Evolutionary conservation across 1,140 invertebrate species (phyloP).

Genomic region (Drosophila sp.): DNA sequence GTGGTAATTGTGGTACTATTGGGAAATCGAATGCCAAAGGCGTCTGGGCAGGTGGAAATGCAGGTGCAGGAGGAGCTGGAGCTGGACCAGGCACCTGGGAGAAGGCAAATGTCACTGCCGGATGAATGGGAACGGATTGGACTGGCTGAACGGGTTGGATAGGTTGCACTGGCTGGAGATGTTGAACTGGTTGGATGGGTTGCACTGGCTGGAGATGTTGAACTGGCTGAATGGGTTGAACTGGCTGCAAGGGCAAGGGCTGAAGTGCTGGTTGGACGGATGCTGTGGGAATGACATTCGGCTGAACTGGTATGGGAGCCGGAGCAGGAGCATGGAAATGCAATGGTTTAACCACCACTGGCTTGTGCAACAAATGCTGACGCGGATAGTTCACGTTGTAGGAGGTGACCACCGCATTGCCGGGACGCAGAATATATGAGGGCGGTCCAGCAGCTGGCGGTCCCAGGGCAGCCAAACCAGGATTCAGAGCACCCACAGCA

Average conservation of each 20-base stretch:
- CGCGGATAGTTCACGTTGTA: constrained; percentile 79
- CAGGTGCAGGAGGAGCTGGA: constrained; percentile 19
- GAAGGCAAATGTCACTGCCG: constrained; percentile 30
- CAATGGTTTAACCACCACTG: constrained; percentile 51
- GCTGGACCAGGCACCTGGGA: constrained; percentile 14
- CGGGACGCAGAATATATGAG: constrained; percentile 68
- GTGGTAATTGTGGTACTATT: constrained; percentile 18
- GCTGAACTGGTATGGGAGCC: constrained; percentile 43
- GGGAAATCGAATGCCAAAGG: constrained; percentile 40
- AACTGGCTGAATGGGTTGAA: constrained; percentile 10
- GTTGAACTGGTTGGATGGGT: constrained; percentile 10
- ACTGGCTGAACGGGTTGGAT: constrained; percentile 28
- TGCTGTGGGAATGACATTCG: constrained; percentile 43
- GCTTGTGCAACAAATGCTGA: constrained; percentile 60
- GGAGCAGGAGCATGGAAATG: constrained; percentile 55
- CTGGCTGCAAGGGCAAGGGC: constrained; percentile 10
- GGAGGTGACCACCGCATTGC: constrained; percentile 71
- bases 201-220: constrained; percentile 28
- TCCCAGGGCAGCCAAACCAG: background rate
- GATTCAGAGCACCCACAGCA: constrained; percentile 38
- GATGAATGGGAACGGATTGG: constrained; percentile 47
- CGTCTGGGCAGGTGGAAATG: constrained; percentile 28
- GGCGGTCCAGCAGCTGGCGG: constrained; percentile 26
- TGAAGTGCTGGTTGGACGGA: constrained; percentile 28
- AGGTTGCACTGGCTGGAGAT: constrained; percentile 21